Conservation (phyloP, 2,888 invertebrate genomes). For the Troilus luridus region DNA sequence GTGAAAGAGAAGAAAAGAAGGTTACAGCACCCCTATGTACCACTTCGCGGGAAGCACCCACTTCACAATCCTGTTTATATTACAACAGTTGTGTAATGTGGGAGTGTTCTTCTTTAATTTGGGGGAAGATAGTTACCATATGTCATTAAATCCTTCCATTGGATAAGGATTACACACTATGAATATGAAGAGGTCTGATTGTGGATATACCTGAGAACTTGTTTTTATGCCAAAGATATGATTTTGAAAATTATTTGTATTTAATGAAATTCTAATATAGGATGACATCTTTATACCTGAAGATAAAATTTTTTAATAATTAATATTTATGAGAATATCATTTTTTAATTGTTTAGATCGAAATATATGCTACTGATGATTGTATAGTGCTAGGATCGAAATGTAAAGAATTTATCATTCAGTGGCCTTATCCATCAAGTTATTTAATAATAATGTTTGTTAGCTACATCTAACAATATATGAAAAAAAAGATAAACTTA, state of each 20-base stretch:
- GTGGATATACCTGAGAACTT: neutral
- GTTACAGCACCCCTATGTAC: constrained; percentile 54
- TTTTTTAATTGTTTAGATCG: too few species aligned
- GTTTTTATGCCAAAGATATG: constrained; percentile 8
- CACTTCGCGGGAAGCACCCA: constrained; percentile 51
- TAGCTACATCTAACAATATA: neutral
- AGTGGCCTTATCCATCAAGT: neutral
- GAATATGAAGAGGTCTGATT: neutral
- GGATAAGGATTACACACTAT: neutral
- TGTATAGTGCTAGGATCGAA: neutral
- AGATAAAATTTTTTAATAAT: neutral
- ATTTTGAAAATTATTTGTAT: neutral
- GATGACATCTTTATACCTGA: neutral
- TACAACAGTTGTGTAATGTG: constrained; percentile 58
- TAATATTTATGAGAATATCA: neutral
- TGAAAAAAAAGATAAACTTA: neutral
- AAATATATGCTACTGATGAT: neutral
- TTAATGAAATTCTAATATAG: neutral
- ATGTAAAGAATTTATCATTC: neutral
- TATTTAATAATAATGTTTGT: neutral
- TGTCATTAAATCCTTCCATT: neutral
- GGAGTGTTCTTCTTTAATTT: neutral
- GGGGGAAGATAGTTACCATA: neutral
- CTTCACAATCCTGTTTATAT: constrained; percentile 58
- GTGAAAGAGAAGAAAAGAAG: constrained; percentile 59